Base-by-base conservation (phyloP, 92 coral and sea anemone genomes). In the Porites cylindrica region DNA sequence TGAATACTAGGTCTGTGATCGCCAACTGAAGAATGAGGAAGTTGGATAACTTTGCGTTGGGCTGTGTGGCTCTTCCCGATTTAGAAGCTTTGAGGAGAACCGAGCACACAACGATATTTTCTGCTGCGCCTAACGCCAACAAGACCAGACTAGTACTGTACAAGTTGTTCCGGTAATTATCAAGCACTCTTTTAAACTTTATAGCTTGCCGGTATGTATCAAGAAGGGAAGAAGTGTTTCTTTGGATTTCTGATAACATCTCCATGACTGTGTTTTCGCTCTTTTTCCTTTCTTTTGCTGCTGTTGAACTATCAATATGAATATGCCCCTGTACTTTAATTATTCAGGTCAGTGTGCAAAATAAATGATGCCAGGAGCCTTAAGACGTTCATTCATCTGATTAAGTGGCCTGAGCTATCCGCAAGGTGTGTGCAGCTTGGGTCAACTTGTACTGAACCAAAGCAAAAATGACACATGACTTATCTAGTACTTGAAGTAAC, bases 71-170 rank as follows among this genome's bases (percentile, higher is more conserved):
- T 58, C 87, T 63, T 7, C 81, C 47, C 47, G 47, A 72, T 51
- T 69, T 88, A 64, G 43, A 56, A 16, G 80, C 75, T 51, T 62
- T 89, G 69, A 26, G 56, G 69, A 94, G 68, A 51, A 91, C 94
- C 51, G 82, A 81, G 68, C 94, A 94, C 62, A 94, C 93, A 68
- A 94, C 70, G 47, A 83, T 78, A 67, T 90, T 94, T 68, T 88
- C 88, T 51, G 83, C 67, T 1, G 82, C 85, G 18, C 96, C 96
- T 11, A 83, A 23, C 38, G 59, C 60, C 72, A 94, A 70, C 2
- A 94, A 69, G 63, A 51, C 43, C 23, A 54, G 20, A 79, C 81
- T 83, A 0, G 59, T 53, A 32, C 18, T 71, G 51, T 21, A 84
- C 64, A 84, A 29, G 20, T 54, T 54, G 8, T 19, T 47, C 63